These are phyloP conservation scores for Bucco capensis DNA, from an alignment of 2,113 vertebrate species.

Conservation along the genomic window DNA sequence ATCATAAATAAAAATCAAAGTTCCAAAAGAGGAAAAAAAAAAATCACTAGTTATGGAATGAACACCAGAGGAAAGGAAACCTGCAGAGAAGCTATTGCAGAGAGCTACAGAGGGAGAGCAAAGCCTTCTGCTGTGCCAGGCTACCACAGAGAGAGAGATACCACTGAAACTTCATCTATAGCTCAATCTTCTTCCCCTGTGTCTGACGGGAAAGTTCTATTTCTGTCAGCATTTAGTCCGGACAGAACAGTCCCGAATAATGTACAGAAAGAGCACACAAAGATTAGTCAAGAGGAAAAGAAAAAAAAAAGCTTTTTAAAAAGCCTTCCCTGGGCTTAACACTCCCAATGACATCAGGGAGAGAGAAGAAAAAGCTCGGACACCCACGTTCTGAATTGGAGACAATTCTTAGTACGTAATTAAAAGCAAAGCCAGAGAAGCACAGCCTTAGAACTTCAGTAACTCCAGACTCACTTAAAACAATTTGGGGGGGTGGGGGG, in stretches of 20 bases:
- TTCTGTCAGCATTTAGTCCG: fast-evolving
- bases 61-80: background rate
- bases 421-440: background rate
- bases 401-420: background rate
- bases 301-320: background rate
- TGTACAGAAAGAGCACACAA: background rate
- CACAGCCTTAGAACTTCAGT: background rate
- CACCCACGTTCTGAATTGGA: fast-evolving
- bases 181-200: fast-evolving
- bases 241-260: background rate
- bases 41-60: fast-evolving
- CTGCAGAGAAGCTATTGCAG: background rate
- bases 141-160: fast-evolving
- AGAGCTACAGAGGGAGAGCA: background rate
- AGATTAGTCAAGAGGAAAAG: background rate
- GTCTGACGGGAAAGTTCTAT: background rate
- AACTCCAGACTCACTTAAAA: background rate
- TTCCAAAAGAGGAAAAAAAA: background rate
- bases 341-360: background rate
- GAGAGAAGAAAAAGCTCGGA: background rate
- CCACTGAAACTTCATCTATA: background rate
- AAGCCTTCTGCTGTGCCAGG: background rate
- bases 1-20: background rate
- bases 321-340: background rate
- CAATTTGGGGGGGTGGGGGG: fast-evolving